These are phyloP conservation scores for Corapipo altera DNA, from an alignment of 2,113 vertebrate species.

Conservation along the genomic window DNA sequence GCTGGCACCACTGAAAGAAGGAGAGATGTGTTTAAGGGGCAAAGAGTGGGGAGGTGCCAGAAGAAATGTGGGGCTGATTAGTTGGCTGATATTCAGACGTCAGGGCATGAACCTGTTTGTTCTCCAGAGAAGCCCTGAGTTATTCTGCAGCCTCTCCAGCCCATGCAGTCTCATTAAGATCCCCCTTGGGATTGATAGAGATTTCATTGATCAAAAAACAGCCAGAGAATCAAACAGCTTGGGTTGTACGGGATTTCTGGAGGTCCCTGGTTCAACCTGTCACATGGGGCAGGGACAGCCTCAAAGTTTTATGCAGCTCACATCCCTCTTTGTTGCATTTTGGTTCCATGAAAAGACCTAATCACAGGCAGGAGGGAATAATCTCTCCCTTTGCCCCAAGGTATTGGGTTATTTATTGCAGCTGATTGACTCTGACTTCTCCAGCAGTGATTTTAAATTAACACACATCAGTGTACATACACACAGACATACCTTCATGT, in stretches of 20 bases:
- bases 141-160: not conserved
- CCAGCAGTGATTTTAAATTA: not conserved
- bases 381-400: not conserved
- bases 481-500: not conserved
- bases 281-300: not conserved
- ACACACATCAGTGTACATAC: not conserved
- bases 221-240: not conserved
- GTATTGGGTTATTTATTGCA: not conserved
- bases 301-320: not conserved
- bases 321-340: not conserved
- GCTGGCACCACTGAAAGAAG: not conserved
- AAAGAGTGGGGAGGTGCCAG: not conserved
- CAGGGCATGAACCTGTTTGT: fast-evolving
- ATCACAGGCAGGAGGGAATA: not conserved
- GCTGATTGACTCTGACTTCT: not conserved
- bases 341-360: not conserved
- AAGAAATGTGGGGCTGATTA: not conserved
- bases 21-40: not conserved
- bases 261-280: not conserved
- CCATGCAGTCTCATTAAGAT: not conserved
- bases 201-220: not conserved
- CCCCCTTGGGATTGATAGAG: not conserved
- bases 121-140: not conserved
- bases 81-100: not conserved
- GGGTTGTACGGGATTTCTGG: not conserved